A percentile compares a stretch with the other conserved stretches of the same genome.
phyloP scores from a whole-genome alignment of 2,888 invertebrate species.

The Phragmatobia fuliginosa region DNA sequence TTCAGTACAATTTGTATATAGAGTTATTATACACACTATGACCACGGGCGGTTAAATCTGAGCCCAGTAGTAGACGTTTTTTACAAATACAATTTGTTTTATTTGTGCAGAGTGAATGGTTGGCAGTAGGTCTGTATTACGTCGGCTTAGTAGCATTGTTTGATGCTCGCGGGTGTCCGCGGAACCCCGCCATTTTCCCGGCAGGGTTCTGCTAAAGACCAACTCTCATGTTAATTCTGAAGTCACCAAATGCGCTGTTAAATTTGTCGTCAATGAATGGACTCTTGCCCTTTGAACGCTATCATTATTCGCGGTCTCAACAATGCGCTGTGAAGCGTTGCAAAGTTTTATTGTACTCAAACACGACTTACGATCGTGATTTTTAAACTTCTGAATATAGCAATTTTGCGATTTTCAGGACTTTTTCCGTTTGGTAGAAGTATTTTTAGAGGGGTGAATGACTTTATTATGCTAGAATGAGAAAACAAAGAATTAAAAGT shows the following conservation, averaged over 20 bases:
- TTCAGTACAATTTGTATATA: slow-evolving; percentile 40
- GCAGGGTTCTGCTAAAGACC: slow-evolving; percentile 83
- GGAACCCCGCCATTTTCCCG: slow-evolving; percentile 81
- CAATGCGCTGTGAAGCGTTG: slow-evolving; percentile 39
- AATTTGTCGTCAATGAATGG: slow-evolving; percentile 69
- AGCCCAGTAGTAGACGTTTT: slow-evolving; percentile 74
- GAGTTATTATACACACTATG: slow-evolving; percentile 43
- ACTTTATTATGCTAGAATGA: neutral
- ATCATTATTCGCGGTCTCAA: slow-evolving; percentile 62
- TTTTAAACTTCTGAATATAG: slow-evolving; percentile 7
- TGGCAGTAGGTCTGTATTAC: slow-evolving; percentile 67
- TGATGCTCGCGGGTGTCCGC: slow-evolving; percentile 78
- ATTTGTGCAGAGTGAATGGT: slow-evolving; percentile 83
- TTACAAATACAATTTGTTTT: slow-evolving; percentile 84
- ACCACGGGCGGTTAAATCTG: slow-evolving; percentile 54
- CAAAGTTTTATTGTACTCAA: slow-evolving; percentile 27
- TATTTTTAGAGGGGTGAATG: neutral
- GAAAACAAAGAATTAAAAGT: neutral
- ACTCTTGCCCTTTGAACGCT: slow-evolving; percentile 70
- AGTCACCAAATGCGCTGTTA: slow-evolving; percentile 78
- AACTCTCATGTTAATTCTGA: slow-evolving; percentile 73
- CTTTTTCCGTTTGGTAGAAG: slow-evolving; percentile 3
- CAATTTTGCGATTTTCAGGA: neutral
- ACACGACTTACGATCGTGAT: slow-evolving; percentile 16
- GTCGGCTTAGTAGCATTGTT: slow-evolving; percentile 72